Conservation (phyloP, 2,888 invertebrate species). For the Pediacus dermestoides region DNA sequence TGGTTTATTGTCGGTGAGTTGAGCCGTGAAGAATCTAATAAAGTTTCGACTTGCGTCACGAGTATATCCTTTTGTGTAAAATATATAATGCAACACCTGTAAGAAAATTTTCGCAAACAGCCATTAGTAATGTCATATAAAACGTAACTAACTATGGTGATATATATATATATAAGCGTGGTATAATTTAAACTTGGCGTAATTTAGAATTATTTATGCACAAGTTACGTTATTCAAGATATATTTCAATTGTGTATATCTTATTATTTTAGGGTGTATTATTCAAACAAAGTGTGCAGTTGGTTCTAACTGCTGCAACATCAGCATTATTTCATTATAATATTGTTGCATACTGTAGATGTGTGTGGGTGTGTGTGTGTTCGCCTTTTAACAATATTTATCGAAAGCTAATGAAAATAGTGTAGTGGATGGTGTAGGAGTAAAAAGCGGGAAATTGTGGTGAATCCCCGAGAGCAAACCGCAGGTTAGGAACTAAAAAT, state of each 20-base stretch:
- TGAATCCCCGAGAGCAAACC: no score
- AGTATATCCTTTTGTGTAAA: constrained; percentile 3
- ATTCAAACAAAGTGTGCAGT: constrained; percentile 1
- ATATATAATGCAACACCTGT: constrained; percentile 31
- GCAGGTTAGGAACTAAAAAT: no score
- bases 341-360: neutral
- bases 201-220: constrained; percentile 26
- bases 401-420: no score
- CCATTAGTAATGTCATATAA: constrained; percentile 29
- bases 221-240: constrained; percentile 25
- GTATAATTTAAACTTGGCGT: constrained; percentile 26
- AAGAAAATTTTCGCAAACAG: constrained; percentile 29
- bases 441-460: no score
- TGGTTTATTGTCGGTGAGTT: constrained; percentile 70
- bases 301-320: neutral
- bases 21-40: neutral
- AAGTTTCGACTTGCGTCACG: neutral
- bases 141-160: constrained; percentile 29
- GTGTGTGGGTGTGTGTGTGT: no score
- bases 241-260: constrained; percentile 23
- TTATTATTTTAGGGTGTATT: constrained; percentile 9
- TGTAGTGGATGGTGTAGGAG: no score
- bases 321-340: neutral
- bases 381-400: constrained; percentile 4
- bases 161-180: no score